Percentiles rank a stretch among this genome's conserved stretches.
These are phyloP conservation scores for Fragum fragum DNA, from an alignment of 2,888 invertebrate genomes.

Conservation along the genomic window DNA sequence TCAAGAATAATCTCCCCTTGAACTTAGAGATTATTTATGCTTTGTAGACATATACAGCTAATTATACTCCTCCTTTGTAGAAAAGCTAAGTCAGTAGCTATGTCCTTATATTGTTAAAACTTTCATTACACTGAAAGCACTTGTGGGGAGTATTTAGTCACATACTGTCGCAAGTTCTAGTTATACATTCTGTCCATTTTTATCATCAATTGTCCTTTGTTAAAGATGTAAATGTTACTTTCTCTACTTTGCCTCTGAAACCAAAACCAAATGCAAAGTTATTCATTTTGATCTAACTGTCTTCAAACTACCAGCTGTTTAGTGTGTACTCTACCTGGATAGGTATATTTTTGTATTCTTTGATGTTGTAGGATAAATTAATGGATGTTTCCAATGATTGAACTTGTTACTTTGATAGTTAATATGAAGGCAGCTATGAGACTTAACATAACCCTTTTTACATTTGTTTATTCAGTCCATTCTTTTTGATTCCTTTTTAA, in stretches of 20 bases:
- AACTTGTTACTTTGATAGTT: conserved; percentile 9
- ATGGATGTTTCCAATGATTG: not conserved
- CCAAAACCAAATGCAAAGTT: not conserved
- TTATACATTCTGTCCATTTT: not conserved
- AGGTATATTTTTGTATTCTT: not conserved
- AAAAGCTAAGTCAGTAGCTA: too few species aligned
- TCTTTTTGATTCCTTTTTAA: too few species aligned
- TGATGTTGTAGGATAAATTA: not conserved
- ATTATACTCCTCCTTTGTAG: too few species aligned
- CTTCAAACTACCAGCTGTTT: not conserved
- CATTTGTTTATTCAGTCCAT: too few species aligned
- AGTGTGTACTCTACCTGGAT: not conserved
- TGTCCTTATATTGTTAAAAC: too few species aligned
- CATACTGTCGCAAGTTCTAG: too few species aligned
- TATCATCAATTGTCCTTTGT: not conserved
- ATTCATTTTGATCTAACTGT: not conserved
- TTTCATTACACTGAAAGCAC: too few species aligned
- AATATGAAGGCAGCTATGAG: not conserved
- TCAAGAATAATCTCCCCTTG: too few species aligned
- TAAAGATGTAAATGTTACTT: not conserved
- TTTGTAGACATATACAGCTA: too few species aligned
- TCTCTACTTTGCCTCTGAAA: not conserved
- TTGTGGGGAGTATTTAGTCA: too few species aligned
- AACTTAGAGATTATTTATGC: too few species aligned
- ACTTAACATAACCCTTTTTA: not conserved